These are phyloP conservation scores for Sinonovacula constricta DNA, from an alignment of 1,140 invertebrate genomes.

Conservation along the genomic window DNA sequence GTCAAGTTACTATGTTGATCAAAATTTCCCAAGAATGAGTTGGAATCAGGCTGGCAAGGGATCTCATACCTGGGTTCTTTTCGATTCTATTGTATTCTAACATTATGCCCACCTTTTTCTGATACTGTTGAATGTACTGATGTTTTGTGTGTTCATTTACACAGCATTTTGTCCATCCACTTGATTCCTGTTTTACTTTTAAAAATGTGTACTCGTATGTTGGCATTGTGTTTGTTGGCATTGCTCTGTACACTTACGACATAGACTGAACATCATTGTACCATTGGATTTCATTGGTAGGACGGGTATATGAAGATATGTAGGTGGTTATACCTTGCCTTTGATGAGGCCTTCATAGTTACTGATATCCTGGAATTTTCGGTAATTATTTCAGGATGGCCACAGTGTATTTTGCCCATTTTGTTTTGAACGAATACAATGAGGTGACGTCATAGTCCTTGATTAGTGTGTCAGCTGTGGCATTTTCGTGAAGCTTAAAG, in stretches of 20 bases:
- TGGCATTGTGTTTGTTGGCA: background rate
- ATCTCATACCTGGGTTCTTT: background rate
- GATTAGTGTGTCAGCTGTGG: too few relatives aligned
- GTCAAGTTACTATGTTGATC: background rate
- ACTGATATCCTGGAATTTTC: too few relatives aligned
- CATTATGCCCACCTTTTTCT: background rate
- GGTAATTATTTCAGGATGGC: background rate
- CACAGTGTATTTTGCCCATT: background rate
- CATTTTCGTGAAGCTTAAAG: too few relatives aligned
- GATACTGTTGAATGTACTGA: background rate
- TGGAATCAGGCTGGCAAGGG: background rate
- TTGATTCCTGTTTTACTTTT: too few relatives aligned
- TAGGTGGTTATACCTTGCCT: background rate
- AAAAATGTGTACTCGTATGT: too few relatives aligned
- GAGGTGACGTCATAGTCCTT: background rate
- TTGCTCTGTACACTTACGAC: background rate
- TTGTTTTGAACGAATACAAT: background rate
- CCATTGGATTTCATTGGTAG: constrained; percentile 1
- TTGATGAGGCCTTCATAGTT: background rate
- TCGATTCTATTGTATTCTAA: constrained; percentile 1
- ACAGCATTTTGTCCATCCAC: too few relatives aligned
- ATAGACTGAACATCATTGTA: background rate
- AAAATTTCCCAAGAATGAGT: background rate
- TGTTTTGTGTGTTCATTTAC: too few relatives aligned
- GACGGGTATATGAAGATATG: background rate